A percentile compares a stretch with the other conserved stretches of the same genome.
phyloP scores from a whole-genome alignment of 2,113 vertebrate genomes.

The Sylvilagus bachmani region DNA sequence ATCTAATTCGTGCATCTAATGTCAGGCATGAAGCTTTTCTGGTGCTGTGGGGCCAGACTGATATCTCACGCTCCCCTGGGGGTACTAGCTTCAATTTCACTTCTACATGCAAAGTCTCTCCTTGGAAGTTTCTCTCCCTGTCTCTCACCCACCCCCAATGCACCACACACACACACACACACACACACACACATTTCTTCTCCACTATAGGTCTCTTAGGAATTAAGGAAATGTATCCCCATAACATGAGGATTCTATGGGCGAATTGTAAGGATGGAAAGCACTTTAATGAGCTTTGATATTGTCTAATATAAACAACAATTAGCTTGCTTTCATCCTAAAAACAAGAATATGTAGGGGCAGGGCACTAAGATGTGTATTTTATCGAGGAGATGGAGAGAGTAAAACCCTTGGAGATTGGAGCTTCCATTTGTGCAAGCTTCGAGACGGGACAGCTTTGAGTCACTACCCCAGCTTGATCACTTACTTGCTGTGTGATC shows the following conservation, averaged over 20 bases:
- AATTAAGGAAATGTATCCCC: neutral
- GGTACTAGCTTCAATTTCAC: neutral
- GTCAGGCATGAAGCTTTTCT: neutral
- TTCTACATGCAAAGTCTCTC: neutral
- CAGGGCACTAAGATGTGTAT: conserved; percentile 35
- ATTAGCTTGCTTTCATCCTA: conserved; percentile 14
- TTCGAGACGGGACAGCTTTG: neutral
- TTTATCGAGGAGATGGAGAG: conserved; percentile 8
- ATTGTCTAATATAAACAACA: conserved; percentile 13
- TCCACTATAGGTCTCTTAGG: neutral
- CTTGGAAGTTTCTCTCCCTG: conserved; percentile 19
- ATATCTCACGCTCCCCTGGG: neutral
- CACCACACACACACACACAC: neutral
- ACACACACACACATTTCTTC: neutral
- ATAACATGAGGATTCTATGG: conserved; percentile 29
- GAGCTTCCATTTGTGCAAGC: neutral
- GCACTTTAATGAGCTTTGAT: neutral
- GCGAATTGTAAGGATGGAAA: conserved; percentile 23
- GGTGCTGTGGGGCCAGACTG: neutral
- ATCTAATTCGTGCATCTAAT: conserved; percentile 31
- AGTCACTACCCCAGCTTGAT: neutral
- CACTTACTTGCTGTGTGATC: conserved; percentile 58
- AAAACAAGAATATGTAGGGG: conserved; percentile 18
- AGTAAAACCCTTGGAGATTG: conserved; percentile 17
- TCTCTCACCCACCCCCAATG: neutral